Evolutionary conservation across 2,888 invertebrate genomes (phyloP).

Genomic region (Empis livida): DNA sequence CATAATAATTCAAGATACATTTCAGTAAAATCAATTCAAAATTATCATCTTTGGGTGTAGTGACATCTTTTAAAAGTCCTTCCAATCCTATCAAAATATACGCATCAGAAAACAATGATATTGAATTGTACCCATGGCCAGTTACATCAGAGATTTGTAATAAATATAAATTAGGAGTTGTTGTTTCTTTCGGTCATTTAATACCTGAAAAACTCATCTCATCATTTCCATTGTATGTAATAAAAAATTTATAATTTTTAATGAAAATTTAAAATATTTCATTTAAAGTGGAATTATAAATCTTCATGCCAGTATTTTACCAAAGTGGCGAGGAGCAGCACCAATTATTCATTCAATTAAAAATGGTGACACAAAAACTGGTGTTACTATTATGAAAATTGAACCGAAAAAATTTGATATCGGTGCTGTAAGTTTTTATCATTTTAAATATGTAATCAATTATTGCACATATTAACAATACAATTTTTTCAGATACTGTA

Average conservation of each 20-base stretch:
- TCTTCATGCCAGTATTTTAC: constrained; percentile 84
- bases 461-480: constrained; percentile 9
- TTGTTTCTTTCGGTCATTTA: constrained; percentile 88
- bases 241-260: neutral
- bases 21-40: constrained; percentile 9
- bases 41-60: constrained; percentile 44
- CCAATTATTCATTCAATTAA: constrained; percentile 78
- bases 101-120: constrained; percentile 42
- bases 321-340: constrained; percentile 86
- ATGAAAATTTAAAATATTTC: neutral
- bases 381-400: constrained; percentile 79
- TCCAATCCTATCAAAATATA: constrained; percentile 54
- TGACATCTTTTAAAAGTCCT: constrained; percentile 50
- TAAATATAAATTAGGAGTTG: constrained; percentile 69
- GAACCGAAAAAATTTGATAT: constrained; percentile 69
- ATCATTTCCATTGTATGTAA: constrained; percentile 67
- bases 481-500: constrained; percentile 27
- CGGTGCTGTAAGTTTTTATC: constrained; percentile 40
- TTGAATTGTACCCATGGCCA: constrained; percentile 58
- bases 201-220: constrained; percentile 65
- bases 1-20: constrained; percentile 2
- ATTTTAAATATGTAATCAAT: constrained; percentile 2
- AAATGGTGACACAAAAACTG: constrained; percentile 67
- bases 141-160: constrained; percentile 30
- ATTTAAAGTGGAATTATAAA: constrained; percentile 72